Conservation (phyloP, 2,888 invertebrate genomes). For the Troides aeacus region DNA sequence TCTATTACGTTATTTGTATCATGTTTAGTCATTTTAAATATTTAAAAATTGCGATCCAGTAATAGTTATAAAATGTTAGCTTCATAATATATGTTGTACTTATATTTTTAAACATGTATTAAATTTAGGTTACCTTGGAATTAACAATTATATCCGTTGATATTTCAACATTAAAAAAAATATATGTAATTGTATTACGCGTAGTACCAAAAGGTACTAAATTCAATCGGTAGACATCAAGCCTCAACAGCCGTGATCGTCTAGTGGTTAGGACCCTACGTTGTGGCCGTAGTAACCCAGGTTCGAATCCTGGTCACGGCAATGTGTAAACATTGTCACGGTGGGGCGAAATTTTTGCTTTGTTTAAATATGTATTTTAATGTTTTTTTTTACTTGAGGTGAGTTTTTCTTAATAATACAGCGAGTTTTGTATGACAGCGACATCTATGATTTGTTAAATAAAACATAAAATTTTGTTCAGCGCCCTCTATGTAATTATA, state of each 20-base stretch:
- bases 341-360: constrained; percentile 44
- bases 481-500: constrained; percentile 25
- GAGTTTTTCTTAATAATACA: background rate
- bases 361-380: background rate
- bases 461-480: background rate
- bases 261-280: constrained; percentile 88
- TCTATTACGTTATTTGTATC: too few species aligned
- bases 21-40: too few species aligned
- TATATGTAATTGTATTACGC: too few species aligned
- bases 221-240: constrained; percentile 23
- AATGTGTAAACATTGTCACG: constrained; percentile 73
- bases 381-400: background rate
- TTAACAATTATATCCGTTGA: too few species aligned
- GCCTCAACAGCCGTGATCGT: constrained; percentile 83
- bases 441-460: constrained; percentile 6
- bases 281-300: constrained; percentile 89
- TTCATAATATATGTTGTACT: too few species aligned
- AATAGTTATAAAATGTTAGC: too few species aligned
- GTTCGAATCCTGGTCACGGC: constrained; percentile 83
- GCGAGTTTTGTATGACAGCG: background rate
- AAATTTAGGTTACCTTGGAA: too few species aligned
- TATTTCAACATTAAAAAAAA: too few species aligned
- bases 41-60: too few species aligned
- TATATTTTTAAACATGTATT: too few species aligned
- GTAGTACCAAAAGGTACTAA: too few species aligned